A percentile compares a stretch with the other conserved stretches of the same genome.
phyloP scores from a whole-genome alignment of 2,888 invertebrate genomes.

The Spilarctia lutea region DNA sequence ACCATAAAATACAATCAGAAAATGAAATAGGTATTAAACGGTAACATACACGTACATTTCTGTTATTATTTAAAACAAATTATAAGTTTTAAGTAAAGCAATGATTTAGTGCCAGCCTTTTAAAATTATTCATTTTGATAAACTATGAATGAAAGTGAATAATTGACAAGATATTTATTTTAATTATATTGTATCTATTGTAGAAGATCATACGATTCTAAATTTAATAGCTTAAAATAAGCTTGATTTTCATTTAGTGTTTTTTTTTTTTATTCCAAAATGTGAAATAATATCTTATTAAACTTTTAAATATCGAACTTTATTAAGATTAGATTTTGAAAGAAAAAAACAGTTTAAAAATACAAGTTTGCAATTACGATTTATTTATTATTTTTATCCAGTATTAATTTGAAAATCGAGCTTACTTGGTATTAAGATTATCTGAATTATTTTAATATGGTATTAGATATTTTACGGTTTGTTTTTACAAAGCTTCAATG shows the following conservation, averaged over 20 bases:
- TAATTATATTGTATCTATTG: conserved; percentile 40
- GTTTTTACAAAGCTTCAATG: conserved; percentile 71
- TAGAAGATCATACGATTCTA: conserved; percentile 40
- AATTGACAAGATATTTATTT: conserved; percentile 59
- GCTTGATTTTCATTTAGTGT: conserved; percentile 38
- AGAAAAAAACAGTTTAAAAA: conserved; percentile 26
- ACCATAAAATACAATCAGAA: background rate
- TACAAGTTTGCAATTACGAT: conserved; percentile 25
- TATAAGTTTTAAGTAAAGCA: conserved; percentile 19
- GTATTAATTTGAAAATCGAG: conserved; percentile 37
- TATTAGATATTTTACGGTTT: conserved; percentile 38
- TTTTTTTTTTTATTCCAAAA: no score
- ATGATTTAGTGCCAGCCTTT: conserved; percentile 61
- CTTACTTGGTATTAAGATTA: conserved; percentile 38
- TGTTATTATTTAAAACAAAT: background rate
- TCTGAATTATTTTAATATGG: conserved; percentile 33
- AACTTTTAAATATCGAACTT: no score
- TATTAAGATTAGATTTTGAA: background rate
- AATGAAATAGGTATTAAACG: background rate
- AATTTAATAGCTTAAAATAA: conserved; percentile 38
- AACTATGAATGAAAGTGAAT: conserved; percentile 43
- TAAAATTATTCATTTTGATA: conserved; percentile 33
- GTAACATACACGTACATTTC: background rate
- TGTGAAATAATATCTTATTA: background rate
- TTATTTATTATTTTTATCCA: conserved; percentile 19